phyloP scores from a whole-genome alignment of 2,113 vertebrate genomes.

The Nycticryphes semicollaris region DNA sequence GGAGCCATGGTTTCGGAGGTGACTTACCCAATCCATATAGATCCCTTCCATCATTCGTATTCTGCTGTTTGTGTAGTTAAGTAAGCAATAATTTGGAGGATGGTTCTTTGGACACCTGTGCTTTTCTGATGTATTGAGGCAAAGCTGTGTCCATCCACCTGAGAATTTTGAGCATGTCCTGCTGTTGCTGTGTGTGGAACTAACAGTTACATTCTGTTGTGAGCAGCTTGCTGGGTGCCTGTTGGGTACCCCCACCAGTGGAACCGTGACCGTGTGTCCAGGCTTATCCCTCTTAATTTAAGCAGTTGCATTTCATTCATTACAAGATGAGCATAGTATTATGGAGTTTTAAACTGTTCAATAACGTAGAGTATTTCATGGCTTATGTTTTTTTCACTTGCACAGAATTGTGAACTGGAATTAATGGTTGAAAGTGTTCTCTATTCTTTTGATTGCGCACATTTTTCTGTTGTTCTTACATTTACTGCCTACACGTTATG shows the following conservation, averaged over 20 bases:
- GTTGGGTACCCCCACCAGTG: background rate
- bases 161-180: background rate
- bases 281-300: background rate
- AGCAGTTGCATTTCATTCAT: background rate
- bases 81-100: background rate
- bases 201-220: background rate
- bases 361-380: background rate
- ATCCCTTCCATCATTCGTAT: background rate
- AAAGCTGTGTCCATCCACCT: background rate
- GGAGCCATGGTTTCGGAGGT: background rate
- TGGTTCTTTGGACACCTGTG: background rate
- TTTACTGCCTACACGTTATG: background rate
- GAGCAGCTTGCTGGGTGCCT: background rate
- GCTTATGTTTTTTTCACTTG: background rate
- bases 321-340: background rate
- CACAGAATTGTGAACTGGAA: constrained; percentile 20
- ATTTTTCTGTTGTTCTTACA: background rate
- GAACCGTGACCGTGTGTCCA: background rate
- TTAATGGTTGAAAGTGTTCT: background rate
- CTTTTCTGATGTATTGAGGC: background rate
- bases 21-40: background rate
- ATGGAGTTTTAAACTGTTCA: background rate
- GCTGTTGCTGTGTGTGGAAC: background rate
- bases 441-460: background rate
- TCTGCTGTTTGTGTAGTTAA: background rate